Evolutionary conservation across 2,888 invertebrate genomes (phyloP).

Genomic region (Meliscaeva auricollis): DNA sequence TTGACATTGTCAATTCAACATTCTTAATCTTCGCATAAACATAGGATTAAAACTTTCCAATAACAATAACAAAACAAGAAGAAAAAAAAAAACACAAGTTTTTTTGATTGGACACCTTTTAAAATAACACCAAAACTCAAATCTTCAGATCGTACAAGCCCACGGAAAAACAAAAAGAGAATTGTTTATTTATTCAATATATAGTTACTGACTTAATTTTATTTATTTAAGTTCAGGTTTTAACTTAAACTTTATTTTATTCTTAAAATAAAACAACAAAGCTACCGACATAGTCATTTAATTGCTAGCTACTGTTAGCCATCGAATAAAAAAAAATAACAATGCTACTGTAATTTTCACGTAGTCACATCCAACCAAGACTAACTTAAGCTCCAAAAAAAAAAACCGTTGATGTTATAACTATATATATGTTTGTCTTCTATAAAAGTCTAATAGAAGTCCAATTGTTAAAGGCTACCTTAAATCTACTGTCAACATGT

Average conservation of each 20-base stretch:
- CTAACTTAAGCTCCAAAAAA: constrained; percentile 1
- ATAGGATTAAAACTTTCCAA: constrained; percentile 22
- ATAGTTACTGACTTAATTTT: constrained; percentile 30
- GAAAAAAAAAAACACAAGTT: background rate
- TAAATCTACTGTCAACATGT: constrained; percentile 12
- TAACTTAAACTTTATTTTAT: constrained; percentile 23
- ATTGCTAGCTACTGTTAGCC: background rate
- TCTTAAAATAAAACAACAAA: constrained; percentile 17
- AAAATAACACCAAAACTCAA: background rate
- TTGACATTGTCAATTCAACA: background rate
- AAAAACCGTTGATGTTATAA: too few species aligned
- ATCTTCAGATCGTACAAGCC: constrained; percentile 13
- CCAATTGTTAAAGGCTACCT: constrained; percentile 36
- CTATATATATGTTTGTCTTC: too few species aligned
- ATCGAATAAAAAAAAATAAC: background rate
- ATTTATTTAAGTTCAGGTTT: background rate
- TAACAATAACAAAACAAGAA: background rate
- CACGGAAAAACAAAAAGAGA: constrained; percentile 15
- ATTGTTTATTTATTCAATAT: constrained; percentile 40
- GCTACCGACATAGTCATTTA: constrained; percentile 27
- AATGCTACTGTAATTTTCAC: constrained; percentile 34
- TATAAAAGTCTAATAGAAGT: background rate
- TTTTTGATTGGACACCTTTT: background rate
- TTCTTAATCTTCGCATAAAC: constrained; percentile 3
- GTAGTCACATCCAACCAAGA: constrained; percentile 27